Percentiles rank a stretch among this genome's conserved stretches.
Evolutionary conservation across 2,113 vertebrate species (phyloP).

Genomic region (Proterorhinus semilunaris): DNA sequence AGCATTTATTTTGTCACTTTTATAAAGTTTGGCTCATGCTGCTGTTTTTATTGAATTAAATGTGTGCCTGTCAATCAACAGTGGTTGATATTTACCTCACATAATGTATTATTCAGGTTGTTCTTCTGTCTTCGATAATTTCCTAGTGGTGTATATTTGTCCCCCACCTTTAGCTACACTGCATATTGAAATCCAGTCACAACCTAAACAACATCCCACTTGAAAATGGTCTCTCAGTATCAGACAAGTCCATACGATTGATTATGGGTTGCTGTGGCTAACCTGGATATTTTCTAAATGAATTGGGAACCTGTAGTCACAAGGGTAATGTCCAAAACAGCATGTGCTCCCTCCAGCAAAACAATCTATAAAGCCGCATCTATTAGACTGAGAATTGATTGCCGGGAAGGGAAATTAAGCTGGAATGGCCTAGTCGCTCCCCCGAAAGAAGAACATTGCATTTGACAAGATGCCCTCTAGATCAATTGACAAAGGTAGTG

Average conservation of each 20-base stretch:
- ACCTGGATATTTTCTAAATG: not conserved
- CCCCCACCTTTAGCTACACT: not conserved
- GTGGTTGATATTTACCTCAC: not conserved
- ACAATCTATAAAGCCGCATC: conserved; percentile 2
- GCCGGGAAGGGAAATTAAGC: not conserved
- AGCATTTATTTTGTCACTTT: no score
- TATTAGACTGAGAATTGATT: conserved; percentile 3
- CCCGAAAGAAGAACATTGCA: not conserved
- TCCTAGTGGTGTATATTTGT: not conserved
- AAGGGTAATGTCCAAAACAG: not conserved
- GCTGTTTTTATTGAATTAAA: no score
- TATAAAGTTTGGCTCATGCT: no score
- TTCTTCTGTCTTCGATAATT: not conserved
- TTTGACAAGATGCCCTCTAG: conserved; percentile 3
- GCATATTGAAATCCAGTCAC: not conserved
- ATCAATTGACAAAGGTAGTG: not conserved
- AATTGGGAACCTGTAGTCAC: not conserved
- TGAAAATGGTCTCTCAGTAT: not conserved
- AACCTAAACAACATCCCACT: not conserved
- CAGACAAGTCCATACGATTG: not conserved
- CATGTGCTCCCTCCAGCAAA: not conserved
- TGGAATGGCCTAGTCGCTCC: not conserved
- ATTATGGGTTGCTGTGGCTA: not conserved
- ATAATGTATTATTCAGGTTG: not conserved
- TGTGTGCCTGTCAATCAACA: no score